phyloP scores from a whole-genome alignment of 2,888 invertebrate species.

The Euplexia lucipara region DNA sequence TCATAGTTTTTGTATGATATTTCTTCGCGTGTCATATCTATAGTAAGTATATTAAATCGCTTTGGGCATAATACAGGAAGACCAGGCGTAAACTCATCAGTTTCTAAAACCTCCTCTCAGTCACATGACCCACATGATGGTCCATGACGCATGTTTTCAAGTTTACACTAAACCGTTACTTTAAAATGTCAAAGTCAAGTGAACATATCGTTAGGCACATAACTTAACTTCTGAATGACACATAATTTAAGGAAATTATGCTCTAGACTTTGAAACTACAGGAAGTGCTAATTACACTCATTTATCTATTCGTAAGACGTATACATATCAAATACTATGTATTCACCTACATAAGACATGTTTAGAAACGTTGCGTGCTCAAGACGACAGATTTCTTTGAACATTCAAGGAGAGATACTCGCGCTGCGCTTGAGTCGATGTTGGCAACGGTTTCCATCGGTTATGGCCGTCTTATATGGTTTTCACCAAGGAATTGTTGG shows the following conservation, averaged over 20 bases:
- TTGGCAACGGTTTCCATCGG: constrained; percentile 55
- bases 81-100: not conserved
- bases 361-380: constrained; percentile 85
- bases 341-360: constrained; percentile 60
- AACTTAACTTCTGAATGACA: not conserved
- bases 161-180: not conserved
- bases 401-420: constrained; percentile 84
- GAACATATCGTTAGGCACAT: constrained; percentile 5
- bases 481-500: constrained; percentile 12
- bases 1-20: too few species aligned
- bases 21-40: too few species aligned
- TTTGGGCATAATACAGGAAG: too few species aligned
- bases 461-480: constrained; percentile 48
- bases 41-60: too few species aligned
- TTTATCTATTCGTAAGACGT: constrained; percentile 45
- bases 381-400: constrained; percentile 85
- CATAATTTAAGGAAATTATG: constrained; percentile 35
- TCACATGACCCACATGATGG: too few species aligned
- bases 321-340: constrained; percentile 35
- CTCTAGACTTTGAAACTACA: constrained; percentile 40
- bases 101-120: not conserved
- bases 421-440: constrained; percentile 33
- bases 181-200: constrained; percentile 38
- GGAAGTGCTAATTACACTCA: constrained; percentile 54
- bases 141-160: constrained; percentile 5